A percentile compares a stretch with the other conserved stretches of the same genome.
phyloP scores from a whole-genome alignment of 1,140 invertebrate species.

The Protaetia brevitarsis region DNA sequence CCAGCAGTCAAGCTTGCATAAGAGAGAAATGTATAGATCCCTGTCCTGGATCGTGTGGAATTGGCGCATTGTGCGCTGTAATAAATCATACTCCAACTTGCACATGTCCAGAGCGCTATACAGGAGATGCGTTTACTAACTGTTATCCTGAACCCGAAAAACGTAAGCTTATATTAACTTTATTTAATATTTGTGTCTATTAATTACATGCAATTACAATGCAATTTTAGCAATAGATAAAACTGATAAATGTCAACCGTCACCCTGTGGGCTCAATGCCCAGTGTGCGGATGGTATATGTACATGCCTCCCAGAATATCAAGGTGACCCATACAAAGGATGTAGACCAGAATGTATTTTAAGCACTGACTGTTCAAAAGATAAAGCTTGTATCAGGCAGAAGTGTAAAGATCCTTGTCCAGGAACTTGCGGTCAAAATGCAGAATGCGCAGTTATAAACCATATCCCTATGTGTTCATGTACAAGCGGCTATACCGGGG shows the following conservation, averaged over 20 bases:
- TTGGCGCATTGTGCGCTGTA: slow-evolving; percentile 66
- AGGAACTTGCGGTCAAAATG: slow-evolving; percentile 69
- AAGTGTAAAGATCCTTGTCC: slow-evolving; percentile 71
- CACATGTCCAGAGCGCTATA: slow-evolving; percentile 60
- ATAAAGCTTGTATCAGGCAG: slow-evolving; percentile 60
- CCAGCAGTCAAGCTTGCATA: slow-evolving; percentile 66
- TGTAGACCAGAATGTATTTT: slow-evolving; percentile 66
- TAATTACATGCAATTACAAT: background rate
- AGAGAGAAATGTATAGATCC: slow-evolving; percentile 70
- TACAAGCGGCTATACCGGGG: slow-evolving; percentile 62
- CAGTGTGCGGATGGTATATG: slow-evolving; percentile 64
- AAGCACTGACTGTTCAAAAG: slow-evolving; percentile 62
- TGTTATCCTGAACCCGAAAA: slow-evolving; percentile 56
- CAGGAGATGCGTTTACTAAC: slow-evolving; percentile 66
- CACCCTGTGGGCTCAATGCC: slow-evolving; percentile 74
- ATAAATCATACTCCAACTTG: slow-evolving; percentile 74
- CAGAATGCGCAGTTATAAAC: slow-evolving; percentile 69
- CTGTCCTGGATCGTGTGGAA: slow-evolving; percentile 70
- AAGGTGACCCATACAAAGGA: slow-evolving; percentile 56
- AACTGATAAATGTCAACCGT: slow-evolving; percentile 62
- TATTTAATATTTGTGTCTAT: slow-evolving; percentile 26
- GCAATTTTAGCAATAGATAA: slow-evolving; percentile 27
- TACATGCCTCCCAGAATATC: slow-evolving; percentile 59
- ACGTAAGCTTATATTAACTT: slow-evolving; percentile 35
- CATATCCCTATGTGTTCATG: slow-evolving; percentile 74